phyloP scores from a whole-genome alignment of 2,797 vertebrate species.

The Darevskia nairensis region DNA sequence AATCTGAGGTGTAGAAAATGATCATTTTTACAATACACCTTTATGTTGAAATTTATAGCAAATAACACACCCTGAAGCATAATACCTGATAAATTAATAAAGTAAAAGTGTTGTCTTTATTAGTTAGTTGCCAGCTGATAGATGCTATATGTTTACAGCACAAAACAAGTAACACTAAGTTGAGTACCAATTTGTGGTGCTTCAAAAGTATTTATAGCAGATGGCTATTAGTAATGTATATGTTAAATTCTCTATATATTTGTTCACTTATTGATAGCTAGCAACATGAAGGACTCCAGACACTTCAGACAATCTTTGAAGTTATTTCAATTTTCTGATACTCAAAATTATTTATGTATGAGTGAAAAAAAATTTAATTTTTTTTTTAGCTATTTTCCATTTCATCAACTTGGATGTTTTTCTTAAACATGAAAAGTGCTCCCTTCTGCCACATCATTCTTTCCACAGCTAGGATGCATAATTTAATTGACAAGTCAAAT shows the following conservation, averaged over 20 bases:
- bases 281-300: neutral
- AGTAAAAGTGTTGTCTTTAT: constrained; percentile 26
- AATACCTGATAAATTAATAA: neutral
- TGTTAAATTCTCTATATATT: neutral
- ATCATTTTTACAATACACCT: constrained; percentile 44
- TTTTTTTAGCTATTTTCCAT: constrained; percentile 9
- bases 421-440: neutral
- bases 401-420: constrained; percentile 28
- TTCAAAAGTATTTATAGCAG: neutral
- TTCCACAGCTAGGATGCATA: neutral
- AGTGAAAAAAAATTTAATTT: neutral
- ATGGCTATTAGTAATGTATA: neutral
- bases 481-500: constrained; percentile 14
- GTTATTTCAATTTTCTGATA: neutral
- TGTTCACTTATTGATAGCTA: neutral
- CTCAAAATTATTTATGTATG: neutral
- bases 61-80: constrained; percentile 31
- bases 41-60: constrained; percentile 52
- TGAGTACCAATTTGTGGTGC: constrained; percentile 14
- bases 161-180: constrained; percentile 21
- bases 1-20: constrained; percentile 42
- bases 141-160: neutral
- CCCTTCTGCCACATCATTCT: neutral
- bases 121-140: neutral
- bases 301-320: neutral